Evolutionary conservation across 2,888 invertebrate species (phyloP).

Genomic region (Aphelenchoides bicaudatus): DNA sequence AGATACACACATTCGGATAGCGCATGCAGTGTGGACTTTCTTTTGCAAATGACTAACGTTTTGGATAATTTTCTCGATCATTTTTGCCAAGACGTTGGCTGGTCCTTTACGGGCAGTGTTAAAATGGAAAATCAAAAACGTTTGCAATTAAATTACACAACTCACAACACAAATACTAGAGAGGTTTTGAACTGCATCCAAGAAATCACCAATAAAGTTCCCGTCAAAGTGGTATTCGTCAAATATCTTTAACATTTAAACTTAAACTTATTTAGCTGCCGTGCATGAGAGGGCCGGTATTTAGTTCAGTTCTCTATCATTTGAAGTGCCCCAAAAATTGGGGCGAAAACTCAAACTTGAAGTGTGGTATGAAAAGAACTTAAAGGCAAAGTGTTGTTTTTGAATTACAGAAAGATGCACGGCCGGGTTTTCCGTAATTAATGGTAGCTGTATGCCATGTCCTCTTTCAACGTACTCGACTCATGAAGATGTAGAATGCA

Average conservation of each 20-base stretch:
- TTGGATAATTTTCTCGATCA: constrained; percentile 21
- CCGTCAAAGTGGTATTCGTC: neutral
- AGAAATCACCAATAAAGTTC: constrained; percentile 21
- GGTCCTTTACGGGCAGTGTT: constrained; percentile 13
- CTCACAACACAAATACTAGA: constrained; percentile 20
- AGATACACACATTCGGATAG: constrained; percentile 4
- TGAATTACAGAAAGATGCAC: constrained; percentile 34
- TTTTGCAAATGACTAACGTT: neutral
- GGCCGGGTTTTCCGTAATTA: constrained; percentile 28
- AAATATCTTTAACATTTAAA: constrained; percentile 1
- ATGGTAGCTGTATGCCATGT: constrained; percentile 28
- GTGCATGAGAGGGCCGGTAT: neutral
- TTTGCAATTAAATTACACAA: constrained; percentile 23
- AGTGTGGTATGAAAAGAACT: constrained; percentile 29
- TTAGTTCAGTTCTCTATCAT: constrained; percentile 26
- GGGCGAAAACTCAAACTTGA: constrained; percentile 35
- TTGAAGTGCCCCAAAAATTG: constrained; percentile 32
- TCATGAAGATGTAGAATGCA: constrained; percentile 24
- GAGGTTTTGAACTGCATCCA: constrained; percentile 23
- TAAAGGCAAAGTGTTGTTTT: neutral
- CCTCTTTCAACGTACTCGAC: constrained; percentile 24
- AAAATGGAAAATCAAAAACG: neutral
- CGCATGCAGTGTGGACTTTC: neutral
- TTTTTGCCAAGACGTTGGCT: constrained; percentile 22
- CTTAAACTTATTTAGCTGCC: constrained; percentile 5